Evolutionary conservation across 2,888 invertebrate genomes (phyloP).

Genomic region (Crioceris asparagi): DNA sequence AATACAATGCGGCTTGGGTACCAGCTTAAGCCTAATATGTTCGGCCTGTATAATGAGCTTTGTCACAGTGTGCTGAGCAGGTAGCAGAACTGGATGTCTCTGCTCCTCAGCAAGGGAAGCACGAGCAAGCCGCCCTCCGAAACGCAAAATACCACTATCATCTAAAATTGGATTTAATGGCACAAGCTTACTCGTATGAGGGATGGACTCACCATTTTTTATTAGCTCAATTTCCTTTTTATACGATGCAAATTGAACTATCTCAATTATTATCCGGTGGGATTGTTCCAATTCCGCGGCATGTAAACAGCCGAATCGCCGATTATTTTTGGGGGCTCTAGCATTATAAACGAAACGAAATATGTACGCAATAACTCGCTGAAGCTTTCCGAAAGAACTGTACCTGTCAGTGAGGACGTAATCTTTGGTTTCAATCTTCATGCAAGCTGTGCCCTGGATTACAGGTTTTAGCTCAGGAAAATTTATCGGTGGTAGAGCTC

Average conservation of each 20-base stretch:
- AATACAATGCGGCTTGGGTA: not conserved
- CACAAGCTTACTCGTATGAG: not conserved
- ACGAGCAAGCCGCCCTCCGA: not conserved
- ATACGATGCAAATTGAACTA: not conserved
- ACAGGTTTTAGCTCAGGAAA: too few species aligned
- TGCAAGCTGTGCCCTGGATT: too few species aligned
- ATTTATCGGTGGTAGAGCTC: too few species aligned
- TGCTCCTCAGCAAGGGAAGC: not conserved
- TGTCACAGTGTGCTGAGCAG: not conserved
- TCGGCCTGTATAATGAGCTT: not conserved
- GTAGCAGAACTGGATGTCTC: not conserved
- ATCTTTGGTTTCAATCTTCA: not conserved
- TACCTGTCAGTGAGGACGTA: not conserved
- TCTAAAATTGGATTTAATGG: not conserved
- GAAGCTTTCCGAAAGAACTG: not conserved
- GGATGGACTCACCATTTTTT: not conserved
- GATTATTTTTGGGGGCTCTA: not conserved
- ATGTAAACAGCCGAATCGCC: too few species aligned
- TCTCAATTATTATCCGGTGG: not conserved
- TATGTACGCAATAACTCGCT: not conserved
- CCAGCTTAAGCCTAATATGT: not conserved
- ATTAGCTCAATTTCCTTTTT: not conserved
- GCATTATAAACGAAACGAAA: not conserved
- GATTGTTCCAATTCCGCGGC: too few species aligned
- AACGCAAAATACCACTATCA: not conserved